phyloP scores from a whole-genome alignment of 2,113 vertebrate species.

The Atlantisia rogersi region DNA sequence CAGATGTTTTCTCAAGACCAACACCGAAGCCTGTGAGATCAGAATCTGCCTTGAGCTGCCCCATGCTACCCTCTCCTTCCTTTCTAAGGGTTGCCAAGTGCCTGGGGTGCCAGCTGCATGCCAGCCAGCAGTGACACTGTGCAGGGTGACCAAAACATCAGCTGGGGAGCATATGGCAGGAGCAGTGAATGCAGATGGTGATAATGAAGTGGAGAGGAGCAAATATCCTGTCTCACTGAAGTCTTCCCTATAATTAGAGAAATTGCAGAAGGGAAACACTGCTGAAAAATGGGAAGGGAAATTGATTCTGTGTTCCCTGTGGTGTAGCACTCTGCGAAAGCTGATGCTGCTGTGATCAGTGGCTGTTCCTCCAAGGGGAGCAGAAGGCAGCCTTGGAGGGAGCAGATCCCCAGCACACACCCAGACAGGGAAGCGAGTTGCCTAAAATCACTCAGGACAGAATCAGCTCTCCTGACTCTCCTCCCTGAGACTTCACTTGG shows the following conservation, averaged over 20 bases:
- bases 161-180: neutral
- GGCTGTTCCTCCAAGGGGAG: neutral
- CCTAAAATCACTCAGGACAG: neutral
- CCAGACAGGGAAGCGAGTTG: neutral
- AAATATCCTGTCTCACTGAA: neutral
- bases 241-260: neutral
- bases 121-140: fast-evolving
- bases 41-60: neutral
- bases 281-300: neutral
- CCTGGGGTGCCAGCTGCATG: neutral
- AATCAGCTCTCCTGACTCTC: neutral
- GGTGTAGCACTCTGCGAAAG: neutral
- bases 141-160: neutral
- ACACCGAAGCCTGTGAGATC: neutral
- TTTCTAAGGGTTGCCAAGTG: neutral
- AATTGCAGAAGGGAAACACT: neutral
- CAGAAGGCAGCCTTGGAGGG: neutral
- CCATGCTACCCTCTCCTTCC: neutral
- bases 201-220: neutral
- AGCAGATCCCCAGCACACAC: neutral
- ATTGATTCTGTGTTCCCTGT: neutral
- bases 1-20: neutral
- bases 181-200: neutral
- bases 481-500: neutral
- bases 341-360: neutral